Conservation (phyloP, 2,113 vertebrate genomes). For the Elephantulus edwardii region DNA sequence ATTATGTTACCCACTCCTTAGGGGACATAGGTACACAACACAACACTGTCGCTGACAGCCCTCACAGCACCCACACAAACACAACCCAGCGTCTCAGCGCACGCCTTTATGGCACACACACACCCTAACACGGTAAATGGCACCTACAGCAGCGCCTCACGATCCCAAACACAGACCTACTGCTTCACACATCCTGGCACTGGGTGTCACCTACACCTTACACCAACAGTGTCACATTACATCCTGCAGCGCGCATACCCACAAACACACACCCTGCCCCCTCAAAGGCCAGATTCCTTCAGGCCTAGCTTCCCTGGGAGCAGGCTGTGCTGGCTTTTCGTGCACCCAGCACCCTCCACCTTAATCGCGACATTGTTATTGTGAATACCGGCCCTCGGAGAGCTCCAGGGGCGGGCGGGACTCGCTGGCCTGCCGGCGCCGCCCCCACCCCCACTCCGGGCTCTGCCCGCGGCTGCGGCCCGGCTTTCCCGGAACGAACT, state of each 20-base stretch:
- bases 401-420: conserved; percentile 1
- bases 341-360: background rate
- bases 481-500: conserved; percentile 68
- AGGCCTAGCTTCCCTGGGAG: background rate
- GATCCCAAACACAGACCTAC: conserved; percentile 33
- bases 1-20: conserved; percentile 17
- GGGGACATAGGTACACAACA: background rate
- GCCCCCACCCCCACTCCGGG: conserved; percentile 61
- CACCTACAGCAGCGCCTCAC: conserved; percentile 61
- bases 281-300: background rate
- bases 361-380: conserved; percentile 43
- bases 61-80: conserved; percentile 26
- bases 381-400: conserved; percentile 43
- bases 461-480: background rate
- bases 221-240: conserved; percentile 63
- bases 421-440: conserved; percentile 48
- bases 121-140: conserved; percentile 56
- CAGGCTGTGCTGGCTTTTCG: background rate
- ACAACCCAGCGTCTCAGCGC: conserved; percentile 22
- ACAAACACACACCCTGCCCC: background rate
- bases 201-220: conserved; percentile 65
- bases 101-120: conserved; percentile 62
- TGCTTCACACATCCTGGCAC: conserved; percentile 54
- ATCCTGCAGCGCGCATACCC: conserved; percentile 9
- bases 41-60: background rate